Base-by-base conservation (phyloP, 2,113 vertebrate genomes). In the Myiagra hebetior region DNA sequence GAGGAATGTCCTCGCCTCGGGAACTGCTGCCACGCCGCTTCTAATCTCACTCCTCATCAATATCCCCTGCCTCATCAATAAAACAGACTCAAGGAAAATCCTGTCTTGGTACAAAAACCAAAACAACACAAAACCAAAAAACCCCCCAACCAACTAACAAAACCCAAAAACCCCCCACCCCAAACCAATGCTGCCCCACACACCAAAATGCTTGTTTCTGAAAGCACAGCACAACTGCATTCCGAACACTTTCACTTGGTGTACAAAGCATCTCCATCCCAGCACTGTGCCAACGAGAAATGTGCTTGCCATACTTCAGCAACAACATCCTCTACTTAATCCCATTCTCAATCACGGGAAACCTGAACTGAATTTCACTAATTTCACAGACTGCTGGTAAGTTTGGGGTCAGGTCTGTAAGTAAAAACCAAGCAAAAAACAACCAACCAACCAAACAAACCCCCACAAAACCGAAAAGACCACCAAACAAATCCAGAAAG, bases 81-180 rank as follows among this genome's bases (percentile, higher is more conserved):
- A 6, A 13, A 44, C 11, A 7, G 15, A 13, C 41, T 56, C 41
- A 18, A 47, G 24, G n/a, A 64, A 73, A 77, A 59, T 28, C 31
- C 20, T n/a, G 6, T 20, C 26, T 27, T 37, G 7, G 19, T n/a
- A 41, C n/a, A 49, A 47, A 65, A 42, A 35, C 1, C 24, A 33
- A 85, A 67, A 30, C 37, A 24, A 13, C 10, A 16, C 11, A 52
- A 46, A 76, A 39, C 7, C 14, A 18, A n/a, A 55, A 14, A 18
- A 13, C 5, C 30, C 37, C 37, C 16, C 50, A 42, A n/a, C 13
- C 23, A 23, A 23, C 12, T n/a, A 30, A 52, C 10, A 60, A 60
- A 44, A 6, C 28, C 33, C 11, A 0, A 12, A 37, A 21, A 47
- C 2, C 0, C 4, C 10, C 13, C 28, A 15, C 23, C 13, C 39